Evolutionary conservation across 2,888 invertebrate species (phyloP), one percentile per base, ranked within the genome.

Genomic region (Aporophyla lueneburgensis): DNA sequence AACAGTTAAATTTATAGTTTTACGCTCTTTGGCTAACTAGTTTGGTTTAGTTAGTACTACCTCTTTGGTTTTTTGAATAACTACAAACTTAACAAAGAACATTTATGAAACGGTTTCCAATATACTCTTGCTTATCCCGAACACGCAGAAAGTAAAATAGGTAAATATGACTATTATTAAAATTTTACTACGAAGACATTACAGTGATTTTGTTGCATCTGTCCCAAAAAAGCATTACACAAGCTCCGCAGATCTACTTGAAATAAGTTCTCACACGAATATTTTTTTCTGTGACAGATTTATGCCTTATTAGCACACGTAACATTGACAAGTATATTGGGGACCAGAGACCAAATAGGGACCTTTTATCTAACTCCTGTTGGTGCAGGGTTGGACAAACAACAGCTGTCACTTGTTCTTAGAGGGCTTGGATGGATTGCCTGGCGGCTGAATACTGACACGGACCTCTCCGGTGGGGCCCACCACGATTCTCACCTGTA

Each of bases 401-500:
- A 79, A 53, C 68, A 76, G 71, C 65, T 74, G 65, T 81, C 86
- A 84, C 74, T 84, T 76, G 84, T 81, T 80, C 62, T 84, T 80
- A 85, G 77, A 85, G 75, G 86, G 68, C 58, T 91, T 89, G 74
- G 83, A 85, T 76, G 89, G 69, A 71, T 86, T 87, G 67, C 85
- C 75, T 81, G 93, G 91, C 78, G 93, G 91, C 82, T 92, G 91
- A 80, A 96, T 91, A 88, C 92, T 95, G 88, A 95, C 91, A 73
- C 91, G 91, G 89, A 95, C 93, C 83, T 93, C 93, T 76, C 94
- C 94, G 75, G 89, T 91, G 80, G 94, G 93, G 91, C 93, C 94
- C 93, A 96, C 94, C 90, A 93, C 89, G 89, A 95, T 96, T 92
- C 94, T 95, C 91, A 96, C 94, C 96, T 96, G 91, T 46, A 93